Percentiles rank a stretch among this genome's conserved stretches.
Conservation (phyloP, 2,797 vertebrate species). For the Tinamus major region DNA sequence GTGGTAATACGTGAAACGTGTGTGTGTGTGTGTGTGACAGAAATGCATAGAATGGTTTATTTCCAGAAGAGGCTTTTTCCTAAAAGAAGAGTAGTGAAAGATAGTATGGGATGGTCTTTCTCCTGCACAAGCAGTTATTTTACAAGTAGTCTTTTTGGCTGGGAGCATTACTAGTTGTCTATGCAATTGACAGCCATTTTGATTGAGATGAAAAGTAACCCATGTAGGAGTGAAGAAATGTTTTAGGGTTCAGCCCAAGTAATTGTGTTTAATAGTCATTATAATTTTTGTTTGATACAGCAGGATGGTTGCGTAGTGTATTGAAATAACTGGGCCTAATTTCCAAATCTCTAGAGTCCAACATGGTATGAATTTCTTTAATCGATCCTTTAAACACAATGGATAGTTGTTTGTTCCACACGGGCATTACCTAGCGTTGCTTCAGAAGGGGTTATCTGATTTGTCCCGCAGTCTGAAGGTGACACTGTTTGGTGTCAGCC, state of each 20-base stretch:
- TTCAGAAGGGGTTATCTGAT: neutral
- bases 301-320: neutral
- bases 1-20: neutral
- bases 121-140: neutral
- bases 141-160: neutral
- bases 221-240: accelerated
- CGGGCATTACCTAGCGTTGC: neutral
- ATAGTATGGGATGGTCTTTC: neutral
- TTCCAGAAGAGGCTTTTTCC: neutral
- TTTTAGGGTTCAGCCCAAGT: neutral
- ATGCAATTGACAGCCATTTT: neutral
- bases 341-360: neutral
- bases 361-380: neutral
- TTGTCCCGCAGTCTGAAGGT: neutral
- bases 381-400: neutral
- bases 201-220: neutral
- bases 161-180: accelerated
- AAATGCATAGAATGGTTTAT: neutral
- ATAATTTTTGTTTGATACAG: neutral
- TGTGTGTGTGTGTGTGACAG: neutral
- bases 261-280: neutral
- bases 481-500: neutral
- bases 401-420: neutral
- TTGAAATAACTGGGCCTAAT: neutral
- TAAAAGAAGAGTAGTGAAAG: neutral